Evolutionary conservation across 2,113 vertebrate genomes (phyloP).

Genomic region (Lasiurus cinereus): DNA sequence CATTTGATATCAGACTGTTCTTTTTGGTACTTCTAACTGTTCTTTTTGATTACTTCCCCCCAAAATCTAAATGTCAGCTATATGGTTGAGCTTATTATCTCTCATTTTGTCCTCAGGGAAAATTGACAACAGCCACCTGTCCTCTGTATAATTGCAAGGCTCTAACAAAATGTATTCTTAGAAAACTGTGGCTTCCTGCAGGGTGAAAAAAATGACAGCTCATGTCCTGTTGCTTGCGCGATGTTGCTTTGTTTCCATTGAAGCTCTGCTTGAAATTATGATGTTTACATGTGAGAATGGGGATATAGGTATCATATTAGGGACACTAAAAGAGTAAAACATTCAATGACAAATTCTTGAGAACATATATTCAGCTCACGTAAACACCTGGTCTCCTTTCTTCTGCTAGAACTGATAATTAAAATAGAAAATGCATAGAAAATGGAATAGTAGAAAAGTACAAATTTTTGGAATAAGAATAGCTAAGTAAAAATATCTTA

Average conservation of each 20-base stretch:
- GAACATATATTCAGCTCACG: background rate
- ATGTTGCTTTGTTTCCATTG: background rate
- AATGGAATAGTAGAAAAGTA: background rate
- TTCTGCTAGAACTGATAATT: constrained; percentile 24
- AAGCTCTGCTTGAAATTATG: background rate
- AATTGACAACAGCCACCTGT: constrained; percentile 11
- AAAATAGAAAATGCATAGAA: background rate
- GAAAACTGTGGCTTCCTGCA: background rate
- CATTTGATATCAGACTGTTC: background rate
- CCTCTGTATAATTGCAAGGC: background rate
- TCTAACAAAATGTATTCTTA: constrained; percentile 1
- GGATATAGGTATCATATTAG: background rate
- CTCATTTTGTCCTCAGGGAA: constrained; percentile 42
- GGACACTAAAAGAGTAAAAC: background rate
- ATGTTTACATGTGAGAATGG: background rate
- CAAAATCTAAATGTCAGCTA: background rate
- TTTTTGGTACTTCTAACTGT: background rate
- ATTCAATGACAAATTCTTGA: background rate
- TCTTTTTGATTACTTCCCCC: background rate
- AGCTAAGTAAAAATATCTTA: background rate
- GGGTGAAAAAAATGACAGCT: background rate
- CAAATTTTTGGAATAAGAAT: background rate
- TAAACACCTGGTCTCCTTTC: background rate
- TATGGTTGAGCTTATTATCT: constrained; percentile 35
- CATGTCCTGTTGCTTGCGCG: background rate